These are phyloP conservation scores for Drosophila sucinea DNA, from an alignment of 1,140 invertebrate species.

Conservation along the genomic window DNA sequence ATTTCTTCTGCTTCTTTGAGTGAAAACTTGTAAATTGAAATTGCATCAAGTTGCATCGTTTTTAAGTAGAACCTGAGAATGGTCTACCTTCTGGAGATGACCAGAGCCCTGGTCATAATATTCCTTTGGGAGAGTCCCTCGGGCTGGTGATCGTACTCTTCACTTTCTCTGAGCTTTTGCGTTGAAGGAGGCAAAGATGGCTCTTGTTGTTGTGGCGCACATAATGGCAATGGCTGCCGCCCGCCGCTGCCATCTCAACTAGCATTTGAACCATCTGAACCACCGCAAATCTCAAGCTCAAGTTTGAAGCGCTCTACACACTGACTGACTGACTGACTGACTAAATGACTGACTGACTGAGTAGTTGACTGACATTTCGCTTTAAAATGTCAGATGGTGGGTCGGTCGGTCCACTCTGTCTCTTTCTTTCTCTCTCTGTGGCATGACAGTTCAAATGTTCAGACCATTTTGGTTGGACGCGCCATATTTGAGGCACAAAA, in stretches of 20 bases:
- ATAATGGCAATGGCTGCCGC: conserved; percentile 44
- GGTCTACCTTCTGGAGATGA: too few relatives aligned
- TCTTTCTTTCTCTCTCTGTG: conserved; percentile 29
- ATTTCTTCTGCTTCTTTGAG: too few relatives aligned
- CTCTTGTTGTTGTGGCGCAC: neutral
- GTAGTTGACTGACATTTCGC: conserved; percentile 74
- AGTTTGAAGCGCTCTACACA: conserved; percentile 56
- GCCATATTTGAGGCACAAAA: conserved; percentile 59
- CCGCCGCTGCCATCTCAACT: conserved; percentile 13
- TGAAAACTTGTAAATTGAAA: too few relatives aligned
- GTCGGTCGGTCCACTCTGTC: conserved; percentile 21
- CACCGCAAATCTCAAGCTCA: conserved; percentile 19
- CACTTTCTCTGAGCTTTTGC: neutral
- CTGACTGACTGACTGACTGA: conserved; percentile 48
- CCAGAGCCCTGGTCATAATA: too few relatives aligned
- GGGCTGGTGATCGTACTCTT: neutral
- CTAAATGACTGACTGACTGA: conserved; percentile 52
- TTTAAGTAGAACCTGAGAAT: too few relatives aligned
- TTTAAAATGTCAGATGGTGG: conserved; percentile 76
- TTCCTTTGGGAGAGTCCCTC: too few relatives aligned
- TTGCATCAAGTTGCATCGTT: too few relatives aligned
- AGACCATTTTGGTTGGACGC: conserved; percentile 65
- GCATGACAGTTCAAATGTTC: conserved; percentile 77
- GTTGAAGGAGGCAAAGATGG: conserved; percentile 21
- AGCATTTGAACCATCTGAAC: neutral